Evolutionary conservation across 2,113 vertebrate species (phyloP).

Genomic region (Perca schrenkii): DNA sequence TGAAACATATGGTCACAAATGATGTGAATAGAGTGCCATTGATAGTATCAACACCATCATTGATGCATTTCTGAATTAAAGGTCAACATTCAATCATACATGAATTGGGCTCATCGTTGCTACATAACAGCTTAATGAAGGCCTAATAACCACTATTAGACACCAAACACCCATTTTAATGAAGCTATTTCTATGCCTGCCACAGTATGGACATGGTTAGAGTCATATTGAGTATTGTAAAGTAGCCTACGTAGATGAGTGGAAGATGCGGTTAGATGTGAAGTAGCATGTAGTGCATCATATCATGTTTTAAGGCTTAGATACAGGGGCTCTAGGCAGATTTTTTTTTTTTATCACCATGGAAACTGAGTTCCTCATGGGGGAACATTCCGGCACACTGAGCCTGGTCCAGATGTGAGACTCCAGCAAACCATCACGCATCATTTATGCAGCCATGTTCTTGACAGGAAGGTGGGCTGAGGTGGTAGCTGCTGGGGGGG

Average conservation of each 20-base stretch:
- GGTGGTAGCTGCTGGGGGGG: slow-evolving; percentile 13
- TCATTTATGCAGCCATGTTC: slow-evolving; percentile 45
- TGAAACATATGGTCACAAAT: not conserved
- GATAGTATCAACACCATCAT: not conserved
- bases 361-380: slow-evolving; percentile 67
- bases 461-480: slow-evolving; percentile 16
- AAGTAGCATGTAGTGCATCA: slow-evolving; percentile 34
- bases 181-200: slow-evolving; percentile 36
- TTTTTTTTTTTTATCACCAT: slow-evolving; percentile 72
- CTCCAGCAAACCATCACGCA: slow-evolving; percentile 40
- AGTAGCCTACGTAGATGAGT: slow-evolving; percentile 19
- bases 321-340: slow-evolving; percentile 46
- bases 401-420: slow-evolving; percentile 66
- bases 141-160: slow-evolving; percentile 1
- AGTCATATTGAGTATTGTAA: not conserved
- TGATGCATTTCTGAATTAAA: not conserved
- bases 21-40: not conserved
- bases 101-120: not conserved
- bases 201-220: not conserved
- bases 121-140: not conserved
- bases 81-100: not conserved
- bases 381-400: slow-evolving; percentile 48
- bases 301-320: slow-evolving; percentile 48
- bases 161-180: slow-evolving; percentile 57
- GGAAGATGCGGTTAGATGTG: slow-evolving; percentile 36